A percentile compares a stretch with the other conserved stretches of the same genome.
Conservation (phyloP, 1,140 invertebrate species). For the Brachionus koreanus region DNA sequence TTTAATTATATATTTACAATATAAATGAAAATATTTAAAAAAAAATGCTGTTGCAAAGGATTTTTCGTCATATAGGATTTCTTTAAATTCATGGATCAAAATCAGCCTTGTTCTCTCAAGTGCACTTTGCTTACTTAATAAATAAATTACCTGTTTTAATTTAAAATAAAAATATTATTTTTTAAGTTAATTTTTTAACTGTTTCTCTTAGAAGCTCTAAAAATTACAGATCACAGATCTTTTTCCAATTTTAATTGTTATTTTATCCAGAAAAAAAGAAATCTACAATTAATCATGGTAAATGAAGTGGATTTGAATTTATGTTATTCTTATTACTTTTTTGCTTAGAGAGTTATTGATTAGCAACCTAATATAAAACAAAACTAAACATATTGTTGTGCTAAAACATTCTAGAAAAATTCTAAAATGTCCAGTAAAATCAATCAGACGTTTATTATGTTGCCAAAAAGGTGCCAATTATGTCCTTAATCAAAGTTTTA, state of each 20-base stretch:
- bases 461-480: no score
- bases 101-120: not conserved
- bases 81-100: not conserved
- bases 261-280: not conserved
- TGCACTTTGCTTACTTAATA: not conserved
- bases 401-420: not conserved
- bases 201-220: not conserved
- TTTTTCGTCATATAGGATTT: not conserved
- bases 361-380: not conserved
- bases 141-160: constrained; percentile 10
- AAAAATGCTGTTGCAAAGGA: not conserved
- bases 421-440: no score
- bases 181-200: not conserved
- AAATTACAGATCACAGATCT: not conserved
- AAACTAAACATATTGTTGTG: not conserved
- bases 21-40: not conserved
- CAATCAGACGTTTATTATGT: no score
- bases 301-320: not conserved
- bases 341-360: not conserved
- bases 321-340: not conserved
- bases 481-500: no score
- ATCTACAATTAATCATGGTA: not conserved
- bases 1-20: not conserved
- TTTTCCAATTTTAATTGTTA: not conserved
- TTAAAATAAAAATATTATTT: not conserved